Base-by-base conservation (phyloP, 2,113 vertebrate species). In the Cranoglanis bouderius region DNA sequence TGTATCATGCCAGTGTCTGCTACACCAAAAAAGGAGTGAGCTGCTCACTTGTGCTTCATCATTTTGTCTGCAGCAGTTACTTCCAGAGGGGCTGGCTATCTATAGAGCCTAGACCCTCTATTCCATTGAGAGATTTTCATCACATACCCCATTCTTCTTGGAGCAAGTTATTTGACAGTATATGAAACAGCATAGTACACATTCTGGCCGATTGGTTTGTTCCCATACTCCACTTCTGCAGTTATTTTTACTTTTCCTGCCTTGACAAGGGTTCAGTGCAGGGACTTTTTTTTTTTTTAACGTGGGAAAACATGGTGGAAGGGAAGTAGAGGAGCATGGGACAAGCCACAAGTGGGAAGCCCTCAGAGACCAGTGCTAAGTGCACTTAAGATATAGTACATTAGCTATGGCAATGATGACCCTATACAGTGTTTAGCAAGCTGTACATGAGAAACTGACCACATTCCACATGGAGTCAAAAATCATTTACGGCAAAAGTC, bases 21-120 rank as follows among this genome's bases (percentile, higher is more conserved):
- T 86, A 75, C 91, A 92, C 91, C 92, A 92, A 91, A 93, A 91
- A 93, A 92, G 92, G 90, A 87, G 65, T 67, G 85, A 82, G 82
- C 75, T 35, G 5, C 88, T 84, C 82, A 88, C 84, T 35, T 57
- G 81, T 46, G 86, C 85, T 92, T 87, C 59, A 85, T 92, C 89
- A 87, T 51, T 43, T 82, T 84, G 75, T 46, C 80, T 53, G 53
- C 63, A 81, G 85, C 88, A 84, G 84, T 86, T 82, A 77, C 51
- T 88, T 90, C 89, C 78, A 89, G 80, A 87, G 63, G 46, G 53
- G 65, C 70, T 57, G 81, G 82, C 89, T 92, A 89, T 90, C 89
- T 92, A 88, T 92, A 89, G 90, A 94, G 92, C 43, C 74, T 63
- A 70, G 87, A 91, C 55, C 53, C 29, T 61, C 18, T 82, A 6